A percentile compares a stretch with the other conserved stretches of the same genome.
Conservation (phyloP, 2,113 vertebrate species). For the Mesembrinibis cayennensis region DNA sequence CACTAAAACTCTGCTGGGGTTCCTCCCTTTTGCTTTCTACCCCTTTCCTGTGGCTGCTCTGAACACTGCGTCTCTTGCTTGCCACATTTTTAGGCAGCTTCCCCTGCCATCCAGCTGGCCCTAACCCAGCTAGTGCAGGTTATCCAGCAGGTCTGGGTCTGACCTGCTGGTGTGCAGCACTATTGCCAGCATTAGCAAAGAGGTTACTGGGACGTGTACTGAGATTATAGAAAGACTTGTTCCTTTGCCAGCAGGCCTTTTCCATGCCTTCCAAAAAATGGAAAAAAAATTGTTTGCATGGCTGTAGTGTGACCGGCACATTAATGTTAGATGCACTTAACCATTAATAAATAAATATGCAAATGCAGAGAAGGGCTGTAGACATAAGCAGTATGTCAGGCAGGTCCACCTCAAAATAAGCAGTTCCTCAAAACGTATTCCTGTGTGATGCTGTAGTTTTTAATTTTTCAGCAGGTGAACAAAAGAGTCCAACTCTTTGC, state of each 20-base stretch:
- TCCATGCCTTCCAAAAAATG: neutral
- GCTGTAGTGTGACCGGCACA: neutral
- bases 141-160: neutral
- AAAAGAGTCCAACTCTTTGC: neutral
- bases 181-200: neutral
- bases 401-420: neutral
- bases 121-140: neutral
- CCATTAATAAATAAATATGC: neutral
- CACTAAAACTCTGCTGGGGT: neutral
- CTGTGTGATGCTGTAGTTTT: neutral
- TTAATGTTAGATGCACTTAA: neutral
- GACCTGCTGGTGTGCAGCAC: neutral
- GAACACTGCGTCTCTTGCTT: neutral
- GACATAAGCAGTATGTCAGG: neutral
- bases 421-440: neutral
- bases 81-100: neutral
- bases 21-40: neutral
- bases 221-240: neutral
- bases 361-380: neutral
- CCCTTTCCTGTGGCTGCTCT: fast-evolving
- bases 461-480: neutral
- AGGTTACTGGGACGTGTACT: neutral
- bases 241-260: neutral
- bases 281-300: neutral
- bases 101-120: neutral